Conservation (phyloP, 2,888 invertebrate species). For the Drosophila meridionalis region DNA sequence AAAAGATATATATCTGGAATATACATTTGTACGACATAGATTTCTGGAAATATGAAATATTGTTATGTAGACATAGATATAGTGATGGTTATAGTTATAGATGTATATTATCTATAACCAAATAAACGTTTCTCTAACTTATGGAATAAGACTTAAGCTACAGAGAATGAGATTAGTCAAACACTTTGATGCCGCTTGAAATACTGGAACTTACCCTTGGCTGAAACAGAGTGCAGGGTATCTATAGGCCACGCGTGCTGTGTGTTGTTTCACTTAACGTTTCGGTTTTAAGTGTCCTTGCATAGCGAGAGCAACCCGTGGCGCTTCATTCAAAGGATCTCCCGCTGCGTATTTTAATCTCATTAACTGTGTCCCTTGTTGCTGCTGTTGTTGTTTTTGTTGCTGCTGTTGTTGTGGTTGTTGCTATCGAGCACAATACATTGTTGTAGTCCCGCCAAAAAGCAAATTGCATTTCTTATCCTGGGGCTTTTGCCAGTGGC, state of each 20-base stretch:
- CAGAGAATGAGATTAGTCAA: neutral
- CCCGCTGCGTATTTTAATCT: slow-evolving; percentile 80
- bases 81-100: neutral
- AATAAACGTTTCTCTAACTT: neutral
- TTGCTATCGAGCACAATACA: slow-evolving; percentile 29
- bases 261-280: neutral
- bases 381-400: slow-evolving; percentile 25
- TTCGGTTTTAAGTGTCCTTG: slow-evolving; percentile 24
- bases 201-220: neutral
- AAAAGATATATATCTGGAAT: neutral
- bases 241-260: neutral
- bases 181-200: neutral
- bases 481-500: slow-evolving; percentile 44
- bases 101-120: neutral
- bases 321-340: slow-evolving; percentile 55
- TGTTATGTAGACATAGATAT: neutral
- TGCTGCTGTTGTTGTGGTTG: slow-evolving; percentile 21
- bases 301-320: slow-evolving; percentile 55
- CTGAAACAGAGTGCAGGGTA: neutral
- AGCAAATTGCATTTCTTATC: slow-evolving; percentile 61
- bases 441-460: slow-evolving; percentile 48
- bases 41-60: neutral
- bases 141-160: neutral
- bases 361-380: slow-evolving; percentile 72
- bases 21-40: too few species aligned